Conservation (phyloP, 2,888 invertebrate species). For the Epistrophella euchroma region DNA sequence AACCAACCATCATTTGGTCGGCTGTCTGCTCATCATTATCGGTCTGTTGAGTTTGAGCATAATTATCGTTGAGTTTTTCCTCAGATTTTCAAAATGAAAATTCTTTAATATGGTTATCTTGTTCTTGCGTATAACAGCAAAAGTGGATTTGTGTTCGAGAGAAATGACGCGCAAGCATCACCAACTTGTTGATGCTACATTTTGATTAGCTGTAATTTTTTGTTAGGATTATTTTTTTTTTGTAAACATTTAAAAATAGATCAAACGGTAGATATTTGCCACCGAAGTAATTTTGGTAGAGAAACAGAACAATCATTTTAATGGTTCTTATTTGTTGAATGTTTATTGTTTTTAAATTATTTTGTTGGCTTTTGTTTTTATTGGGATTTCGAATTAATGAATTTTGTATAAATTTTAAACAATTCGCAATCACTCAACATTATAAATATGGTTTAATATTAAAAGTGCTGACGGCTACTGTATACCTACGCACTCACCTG, state of each 20-base stretch:
- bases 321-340: conserved; percentile 23
- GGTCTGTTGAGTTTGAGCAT: conserved; percentile 37
- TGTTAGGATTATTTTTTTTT: conserved; percentile 16
- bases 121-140: conserved; percentile 34
- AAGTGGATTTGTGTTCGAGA: conserved; percentile 19
- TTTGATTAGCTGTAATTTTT: conserved; percentile 40
- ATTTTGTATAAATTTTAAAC: neutral
- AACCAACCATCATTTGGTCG: conserved; percentile 39
- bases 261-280: conserved; percentile 43
- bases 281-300: conserved; percentile 40
- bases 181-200: conserved; percentile 75
- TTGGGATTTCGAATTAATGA: conserved; percentile 10
- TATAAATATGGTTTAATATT: neutral
- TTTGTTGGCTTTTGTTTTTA: conserved; percentile 19
- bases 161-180: conserved; percentile 49
- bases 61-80: conserved; percentile 38
- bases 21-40: conserved; percentile 21
- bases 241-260: conserved; percentile 52
- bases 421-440: neutral
- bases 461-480: neutral
- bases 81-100: conserved; percentile 16
- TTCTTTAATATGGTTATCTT: conserved; percentile 48
- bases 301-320: conserved; percentile 36
- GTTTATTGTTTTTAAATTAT: conserved; percentile 19
- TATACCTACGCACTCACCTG: neutral